Percentiles rank a stretch among this genome's conserved stretches.
Conservation (phyloP, 1,140 invertebrate genomes). For the Odontomachus brunneus region DNA sequence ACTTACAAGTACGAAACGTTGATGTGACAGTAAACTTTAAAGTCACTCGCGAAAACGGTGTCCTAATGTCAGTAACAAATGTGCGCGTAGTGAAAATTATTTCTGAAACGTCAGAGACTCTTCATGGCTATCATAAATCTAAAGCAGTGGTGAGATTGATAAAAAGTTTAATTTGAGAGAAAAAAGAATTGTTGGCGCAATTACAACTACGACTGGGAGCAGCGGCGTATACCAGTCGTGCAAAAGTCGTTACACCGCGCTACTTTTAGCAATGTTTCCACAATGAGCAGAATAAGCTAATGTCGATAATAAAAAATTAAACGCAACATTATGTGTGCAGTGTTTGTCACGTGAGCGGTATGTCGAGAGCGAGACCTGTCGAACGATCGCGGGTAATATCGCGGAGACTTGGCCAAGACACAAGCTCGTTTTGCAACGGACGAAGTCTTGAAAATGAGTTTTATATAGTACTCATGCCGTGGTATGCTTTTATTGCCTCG, state of each 20-base stretch:
- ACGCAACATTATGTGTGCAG: not conserved
- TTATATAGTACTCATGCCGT: conserved; percentile 57
- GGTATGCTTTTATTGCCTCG: conserved; percentile 64
- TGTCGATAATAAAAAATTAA: conserved; percentile 9
- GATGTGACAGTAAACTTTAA: no score
- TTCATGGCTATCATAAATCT: no score
- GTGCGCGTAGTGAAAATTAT: not conserved
- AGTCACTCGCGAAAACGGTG: no score
- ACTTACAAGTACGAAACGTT: not conserved
- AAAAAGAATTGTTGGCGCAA: no score
- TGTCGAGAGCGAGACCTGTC: conserved; percentile 59
- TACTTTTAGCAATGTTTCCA: not conserved
- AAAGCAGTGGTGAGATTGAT: not conserved
- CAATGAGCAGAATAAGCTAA: not conserved
- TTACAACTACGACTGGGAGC: not conserved
- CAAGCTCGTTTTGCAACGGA: conserved; percentile 53
- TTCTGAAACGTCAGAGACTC: no score
- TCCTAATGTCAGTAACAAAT: not conserved
- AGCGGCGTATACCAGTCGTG: not conserved
- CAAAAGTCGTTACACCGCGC: not conserved
- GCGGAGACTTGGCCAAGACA: conserved; percentile 32
- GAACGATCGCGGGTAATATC: conserved; percentile 38
- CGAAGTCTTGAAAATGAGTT: conserved; percentile 58
- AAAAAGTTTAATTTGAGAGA: conserved; percentile 6
- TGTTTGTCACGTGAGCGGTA: conserved; percentile 35